Percentiles rank a stretch among this genome's conserved stretches.
These are phyloP conservation scores for Nemotelus pantherinus DNA, from an alignment of 2,888 invertebrate genomes.

Conservation along the genomic window DNA sequence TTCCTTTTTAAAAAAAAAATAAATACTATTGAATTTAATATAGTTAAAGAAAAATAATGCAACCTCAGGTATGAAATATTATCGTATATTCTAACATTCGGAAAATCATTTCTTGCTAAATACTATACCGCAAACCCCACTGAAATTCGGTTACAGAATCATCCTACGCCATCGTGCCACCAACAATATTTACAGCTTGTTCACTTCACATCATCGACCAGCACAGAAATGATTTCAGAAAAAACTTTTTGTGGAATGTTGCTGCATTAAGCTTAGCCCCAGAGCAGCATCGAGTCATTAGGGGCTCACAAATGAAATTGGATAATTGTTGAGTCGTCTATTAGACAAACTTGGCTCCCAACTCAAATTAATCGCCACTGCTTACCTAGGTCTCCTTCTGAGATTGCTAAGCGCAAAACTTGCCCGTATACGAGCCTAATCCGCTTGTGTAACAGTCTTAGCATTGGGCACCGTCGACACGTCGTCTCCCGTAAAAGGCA, in stretches of 20 bases:
- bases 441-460: constrained; percentile 18
- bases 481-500: constrained; percentile 29
- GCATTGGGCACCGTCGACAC: constrained; percentile 11
- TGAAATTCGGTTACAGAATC: neutral
- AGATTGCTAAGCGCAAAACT: constrained; percentile 5
- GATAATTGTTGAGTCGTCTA: neutral
- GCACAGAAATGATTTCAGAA: neutral
- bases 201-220: neutral
- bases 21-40: no score
- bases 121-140: neutral
- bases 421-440: constrained; percentile 10
- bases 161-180: neutral
- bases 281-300: neutral
- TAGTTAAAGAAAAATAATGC: no score
- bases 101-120: neutral
- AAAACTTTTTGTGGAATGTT: constrained; percentile 2
- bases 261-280: neutral
- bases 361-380: neutral
- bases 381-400: neutral
- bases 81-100: neutral
- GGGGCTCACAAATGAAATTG: neutral
- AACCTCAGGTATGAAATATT: neutral
- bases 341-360: constrained; percentile 7
- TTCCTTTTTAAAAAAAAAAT: no score
- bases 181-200: constrained; percentile 4